A percentile compares a stretch with the other conserved stretches of the same genome.
Conservation (phyloP, 2,113 vertebrate genomes). For the Mionectes macconnelli region DNA sequence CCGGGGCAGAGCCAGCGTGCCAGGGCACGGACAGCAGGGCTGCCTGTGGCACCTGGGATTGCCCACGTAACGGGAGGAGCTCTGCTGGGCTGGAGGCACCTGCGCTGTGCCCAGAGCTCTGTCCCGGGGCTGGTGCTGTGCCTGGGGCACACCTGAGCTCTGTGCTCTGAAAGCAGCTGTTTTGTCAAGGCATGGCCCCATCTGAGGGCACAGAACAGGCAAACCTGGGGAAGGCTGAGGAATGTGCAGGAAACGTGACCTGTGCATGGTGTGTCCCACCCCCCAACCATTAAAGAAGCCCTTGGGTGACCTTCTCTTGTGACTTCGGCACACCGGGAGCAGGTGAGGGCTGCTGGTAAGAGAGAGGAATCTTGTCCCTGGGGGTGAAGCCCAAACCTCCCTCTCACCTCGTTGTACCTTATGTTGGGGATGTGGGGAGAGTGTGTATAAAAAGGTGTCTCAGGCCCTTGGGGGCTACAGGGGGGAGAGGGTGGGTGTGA, state of each 20-base stretch:
- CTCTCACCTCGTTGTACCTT: fast-evolving
- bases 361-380: too few relatives aligned
- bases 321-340: fast-evolving
- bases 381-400: background rate
- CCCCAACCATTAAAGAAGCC: slow-evolving; percentile 16
- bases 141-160: background rate
- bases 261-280: background rate
- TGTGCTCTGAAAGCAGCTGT: background rate
- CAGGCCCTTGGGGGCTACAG: background rate
- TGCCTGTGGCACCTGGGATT: background rate
- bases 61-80: too few relatives aligned
- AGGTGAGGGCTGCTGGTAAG: background rate
- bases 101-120: background rate
- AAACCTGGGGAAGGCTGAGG: background rate
- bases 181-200: background rate
- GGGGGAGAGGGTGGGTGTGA: too few relatives aligned
- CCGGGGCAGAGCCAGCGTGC: background rate
- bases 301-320: background rate
- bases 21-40: background rate
- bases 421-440: background rate
- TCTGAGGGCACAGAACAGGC: background rate
- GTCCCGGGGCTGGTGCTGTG: background rate
- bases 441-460: background rate
- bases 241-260: background rate
- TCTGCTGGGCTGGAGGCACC: fast-evolving